A percentile compares a stretch with the other conserved stretches of the same genome.
Conservation (phyloP, 2,113 vertebrate species). For the Sorex araneus region DNA sequence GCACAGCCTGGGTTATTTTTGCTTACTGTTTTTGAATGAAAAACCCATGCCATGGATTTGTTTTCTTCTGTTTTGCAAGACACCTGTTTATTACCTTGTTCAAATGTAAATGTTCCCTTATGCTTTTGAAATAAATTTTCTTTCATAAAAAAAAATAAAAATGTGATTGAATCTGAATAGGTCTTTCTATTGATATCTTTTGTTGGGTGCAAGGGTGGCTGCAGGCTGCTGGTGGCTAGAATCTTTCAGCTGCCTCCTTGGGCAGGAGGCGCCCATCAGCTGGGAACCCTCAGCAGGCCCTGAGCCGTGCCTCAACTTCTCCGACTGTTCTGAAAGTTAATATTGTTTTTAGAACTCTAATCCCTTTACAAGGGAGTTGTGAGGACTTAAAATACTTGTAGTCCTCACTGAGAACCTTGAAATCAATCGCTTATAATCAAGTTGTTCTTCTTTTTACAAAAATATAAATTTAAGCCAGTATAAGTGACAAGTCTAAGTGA, state of each 20-base stretch:
- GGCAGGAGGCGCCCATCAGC: background rate
- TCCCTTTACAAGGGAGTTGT: constrained; percentile 72
- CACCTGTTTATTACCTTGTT: constrained; percentile 86
- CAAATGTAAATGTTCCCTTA: constrained; percentile 89
- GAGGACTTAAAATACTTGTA: constrained; percentile 54
- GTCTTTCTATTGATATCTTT: too few relatives aligned
- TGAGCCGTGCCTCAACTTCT: too few relatives aligned
- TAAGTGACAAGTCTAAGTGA: too few relatives aligned
- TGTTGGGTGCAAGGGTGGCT: too few relatives aligned
- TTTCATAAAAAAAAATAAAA: constrained; percentile 89
- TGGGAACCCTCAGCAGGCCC: background rate
- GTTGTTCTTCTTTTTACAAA: too few relatives aligned
- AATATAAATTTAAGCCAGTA: too few relatives aligned
- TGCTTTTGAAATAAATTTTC: constrained; percentile 91
- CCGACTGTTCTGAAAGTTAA: background rate
- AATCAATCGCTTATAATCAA: background rate
- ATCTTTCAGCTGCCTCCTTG: background rate
- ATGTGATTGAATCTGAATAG: too few relatives aligned
- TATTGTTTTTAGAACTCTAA: constrained; percentile 57
- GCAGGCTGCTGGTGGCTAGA: background rate
- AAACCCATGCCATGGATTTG: constrained; percentile 65
- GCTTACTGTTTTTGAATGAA: constrained; percentile 68
- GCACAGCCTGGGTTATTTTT: constrained; percentile 68
- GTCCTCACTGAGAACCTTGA: background rate
- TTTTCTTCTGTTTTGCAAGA: constrained; percentile 83